Evolutionary conservation across 2,888 invertebrate species (phyloP), one percentile per base, ranked within the genome.

Genomic region (Odontocolon sp.): DNA sequence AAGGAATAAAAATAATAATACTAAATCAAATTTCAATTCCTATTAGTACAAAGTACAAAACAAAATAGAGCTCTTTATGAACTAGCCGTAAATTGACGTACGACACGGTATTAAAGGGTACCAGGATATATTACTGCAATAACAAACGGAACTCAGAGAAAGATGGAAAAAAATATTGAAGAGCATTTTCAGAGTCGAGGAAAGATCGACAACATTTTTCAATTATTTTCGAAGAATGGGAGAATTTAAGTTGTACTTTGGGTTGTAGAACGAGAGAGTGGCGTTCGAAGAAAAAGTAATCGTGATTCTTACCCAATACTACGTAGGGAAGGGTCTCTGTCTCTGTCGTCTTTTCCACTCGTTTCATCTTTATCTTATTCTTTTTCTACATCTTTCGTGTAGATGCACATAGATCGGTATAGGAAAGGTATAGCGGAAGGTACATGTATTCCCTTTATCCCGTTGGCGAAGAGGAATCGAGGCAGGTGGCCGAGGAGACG

Each of bases 401-500:
- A 63, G 47, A 47, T 47, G 31, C 16, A 50, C 47, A 50, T 16
- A 23, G 52, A 28, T 21, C 52, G 52, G 66, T 70, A 56, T 28
- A 18, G 59, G 52, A 67, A 63, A 23, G 50, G 26, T 64, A 5
- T n/a, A 28, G 45, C 31, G 31, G n/a, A 40, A n/a, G 40, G 57
- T 69, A 64, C 59, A 42, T 54, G 28, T 61, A 61, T 56, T 45
- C 54, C 45, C 31, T 59, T 64, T 63, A 71, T 76, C 66, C 61
- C 45, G 36, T 50, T 56, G 38, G 59, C 18, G 61, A 70, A 67
- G 76, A 71, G 56, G 54, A 67, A 71, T 71, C 47, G 77, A 67
- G 54, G 73, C 70, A 77, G 61, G 70, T 76, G 73, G 73, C 57
- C 28, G 57, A 61, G 45, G 23, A 80, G 69, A 75, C 66, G 72